Conservation (phyloP, 1,140 invertebrate species). For the Maconellicoccus hirsutus region DNA sequence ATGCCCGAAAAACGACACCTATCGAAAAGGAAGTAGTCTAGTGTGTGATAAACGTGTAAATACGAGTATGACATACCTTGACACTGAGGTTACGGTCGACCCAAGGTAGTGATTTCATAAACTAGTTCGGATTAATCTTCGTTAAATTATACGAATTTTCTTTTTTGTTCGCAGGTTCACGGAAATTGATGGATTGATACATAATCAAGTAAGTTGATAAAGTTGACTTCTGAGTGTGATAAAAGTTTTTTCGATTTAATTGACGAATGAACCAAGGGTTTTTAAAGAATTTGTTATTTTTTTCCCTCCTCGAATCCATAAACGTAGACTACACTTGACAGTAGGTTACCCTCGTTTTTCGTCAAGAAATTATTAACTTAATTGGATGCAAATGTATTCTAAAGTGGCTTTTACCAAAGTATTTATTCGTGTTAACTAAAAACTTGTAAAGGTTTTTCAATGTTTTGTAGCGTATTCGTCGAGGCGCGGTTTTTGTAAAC, state of each 20-base stretch:
- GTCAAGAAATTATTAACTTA: background rate
- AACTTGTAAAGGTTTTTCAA: too few relatives aligned
- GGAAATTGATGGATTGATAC: background rate
- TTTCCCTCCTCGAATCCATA: background rate
- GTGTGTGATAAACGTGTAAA: too few relatives aligned
- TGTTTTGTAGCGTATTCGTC: too few relatives aligned
- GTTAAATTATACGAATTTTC: background rate
- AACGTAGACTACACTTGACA: background rate
- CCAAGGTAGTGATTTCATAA: too few relatives aligned
- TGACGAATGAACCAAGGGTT: background rate
- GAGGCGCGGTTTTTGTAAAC: too few relatives aligned
- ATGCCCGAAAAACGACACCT: too few relatives aligned
- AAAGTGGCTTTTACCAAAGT: background rate
- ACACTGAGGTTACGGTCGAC: too few relatives aligned
- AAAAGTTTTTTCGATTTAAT: background rate
- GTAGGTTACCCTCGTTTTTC: background rate
- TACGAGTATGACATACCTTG: too few relatives aligned
- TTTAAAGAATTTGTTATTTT: too few relatives aligned
- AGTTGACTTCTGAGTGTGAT: too few relatives aligned
- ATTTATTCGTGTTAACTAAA: background rate
- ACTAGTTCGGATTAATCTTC: background rate
- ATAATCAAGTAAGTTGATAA: background rate
- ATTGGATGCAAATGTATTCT: constrained; percentile 9
- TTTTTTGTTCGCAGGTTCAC: background rate
- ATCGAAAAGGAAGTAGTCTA: too few relatives aligned